Base-by-base conservation (phyloP, 1,140 invertebrate genomes). In the Drosophila grimshawi region DNA sequence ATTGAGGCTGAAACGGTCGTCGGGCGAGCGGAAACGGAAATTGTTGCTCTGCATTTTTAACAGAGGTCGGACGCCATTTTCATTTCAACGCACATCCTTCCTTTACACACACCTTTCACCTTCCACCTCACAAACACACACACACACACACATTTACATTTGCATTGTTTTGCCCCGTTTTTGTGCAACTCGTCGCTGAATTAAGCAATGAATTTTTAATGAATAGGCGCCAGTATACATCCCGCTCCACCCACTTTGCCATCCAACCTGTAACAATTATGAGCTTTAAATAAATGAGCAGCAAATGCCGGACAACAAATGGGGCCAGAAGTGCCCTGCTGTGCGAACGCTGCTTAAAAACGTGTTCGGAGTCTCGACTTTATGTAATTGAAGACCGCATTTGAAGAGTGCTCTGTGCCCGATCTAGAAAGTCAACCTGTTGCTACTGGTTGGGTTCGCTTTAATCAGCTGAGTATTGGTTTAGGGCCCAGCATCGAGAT, bases 41-140 rank as follows among this genome's bases (percentile, higher is more conserved):
- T 88, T 88, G 85, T 88, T 88, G 85, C 78, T 80, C 51, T 88
- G 85, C 83, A 88, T 88, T 83, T 88, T 88, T 89, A 89, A 88
- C 62, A 74, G 85, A 88, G 83, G 83, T 88, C 60, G 39, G 83
- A 62, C n/a, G 67, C 49, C 52, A 62, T 61, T 53, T 81, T 69
- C 64, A 67, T 72, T 73, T 64, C 11, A 60, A 68, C 33, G 11
- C 33, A 53, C 11, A 39, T 39, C 37, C 37, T 39, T 39, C 37
- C 37, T 35, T 10, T 3, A 11, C 53, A 8, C 6, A 3, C 39
- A 5, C 29, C 3, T 56, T 29, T 32, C 3, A 35, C 53, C 10
- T 10, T 35, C 19, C 19, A 19, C 19, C 19, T 19, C 19, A 8
- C 37, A 7, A 39, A 7, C 37, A 39, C 37, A 39, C 7, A 39